A percentile compares a stretch with the other conserved stretches of the same genome.
These are phyloP conservation scores for Autographa gamma DNA, from an alignment of 2,888 invertebrate genomes.

Conservation along the genomic window DNA sequence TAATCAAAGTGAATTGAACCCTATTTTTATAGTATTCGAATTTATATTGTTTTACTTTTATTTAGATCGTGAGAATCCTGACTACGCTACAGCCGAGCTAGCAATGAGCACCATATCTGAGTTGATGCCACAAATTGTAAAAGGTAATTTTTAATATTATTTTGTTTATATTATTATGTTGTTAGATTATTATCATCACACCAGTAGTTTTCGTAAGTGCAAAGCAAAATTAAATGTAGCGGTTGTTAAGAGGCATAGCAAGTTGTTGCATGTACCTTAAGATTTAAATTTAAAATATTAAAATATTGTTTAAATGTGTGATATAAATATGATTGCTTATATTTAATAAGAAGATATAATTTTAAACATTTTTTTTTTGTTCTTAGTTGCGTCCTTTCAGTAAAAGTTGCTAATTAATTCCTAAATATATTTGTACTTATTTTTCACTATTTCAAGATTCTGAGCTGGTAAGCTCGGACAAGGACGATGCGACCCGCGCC, in stretches of 20 bases:
- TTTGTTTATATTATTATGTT: not conserved
- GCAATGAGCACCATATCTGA: conserved; percentile 68
- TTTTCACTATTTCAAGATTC: conserved; percentile 60
- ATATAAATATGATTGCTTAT: no score
- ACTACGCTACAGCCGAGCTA: conserved; percentile 67
- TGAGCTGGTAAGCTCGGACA: conserved; percentile 46
- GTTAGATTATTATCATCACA: no score
- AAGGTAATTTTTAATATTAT: conserved; percentile 61
- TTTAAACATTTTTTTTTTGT: no score
- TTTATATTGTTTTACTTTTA: not conserved
- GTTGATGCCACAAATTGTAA: conserved; percentile 70
- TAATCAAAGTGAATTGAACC: no score
- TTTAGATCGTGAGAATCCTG: conserved; percentile 68
- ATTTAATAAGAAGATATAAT: no score
- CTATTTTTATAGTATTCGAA: no score
- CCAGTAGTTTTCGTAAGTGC: no score
- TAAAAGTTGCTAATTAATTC: no score
- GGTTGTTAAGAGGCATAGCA: no score
- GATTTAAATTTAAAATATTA: not conserved
- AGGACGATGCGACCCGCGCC: conserved; percentile 38
- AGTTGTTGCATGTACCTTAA: no score
- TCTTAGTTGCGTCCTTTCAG: no score
- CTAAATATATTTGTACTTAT: not conserved
- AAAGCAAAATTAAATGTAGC: no score
- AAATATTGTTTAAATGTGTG: not conserved